Evolutionary conservation across 2,888 invertebrate genomes (phyloP).

Genomic region (Thera obeliscata): DNA sequence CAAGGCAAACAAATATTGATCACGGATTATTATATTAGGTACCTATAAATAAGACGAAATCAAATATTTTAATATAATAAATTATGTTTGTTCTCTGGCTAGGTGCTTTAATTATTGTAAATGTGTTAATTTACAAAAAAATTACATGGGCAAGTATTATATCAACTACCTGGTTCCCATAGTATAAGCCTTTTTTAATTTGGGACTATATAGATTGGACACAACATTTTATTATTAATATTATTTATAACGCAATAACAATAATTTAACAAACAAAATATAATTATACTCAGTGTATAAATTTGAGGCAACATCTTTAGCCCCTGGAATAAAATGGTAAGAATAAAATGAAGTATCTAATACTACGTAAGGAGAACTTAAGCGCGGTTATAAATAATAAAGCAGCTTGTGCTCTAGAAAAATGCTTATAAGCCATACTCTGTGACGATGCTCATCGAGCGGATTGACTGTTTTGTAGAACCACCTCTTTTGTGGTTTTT

Average conservation of each 20-base stretch:
- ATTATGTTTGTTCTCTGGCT: no score
- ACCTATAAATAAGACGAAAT: no score
- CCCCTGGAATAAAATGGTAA: conserved; percentile 13
- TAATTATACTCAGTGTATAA: background rate
- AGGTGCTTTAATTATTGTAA: no score
- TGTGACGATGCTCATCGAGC: conserved; percentile 16
- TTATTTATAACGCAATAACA: background rate
- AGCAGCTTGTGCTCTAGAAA: conserved; percentile 39
- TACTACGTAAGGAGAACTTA: conserved; percentile 31
- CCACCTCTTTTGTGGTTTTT: background rate
- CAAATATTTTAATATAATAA: no score
- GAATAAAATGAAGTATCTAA: conserved; percentile 29
- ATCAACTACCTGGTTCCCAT: no score
- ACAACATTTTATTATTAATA: no score
- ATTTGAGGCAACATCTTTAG: conserved; percentile 1
- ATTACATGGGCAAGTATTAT: no score
- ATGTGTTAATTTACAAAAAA: no score
- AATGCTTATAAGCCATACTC: conserved; percentile 40
- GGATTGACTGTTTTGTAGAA: conserved; percentile 2
- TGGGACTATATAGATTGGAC: no score
- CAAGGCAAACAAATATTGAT: no score
- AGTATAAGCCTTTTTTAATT: no score
- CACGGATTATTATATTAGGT: no score
- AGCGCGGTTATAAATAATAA: conserved; percentile 39
- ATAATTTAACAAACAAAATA: background rate